Conservation (phyloP, 2,797 vertebrate species). For the Phyllotis vaccarum region DNA sequence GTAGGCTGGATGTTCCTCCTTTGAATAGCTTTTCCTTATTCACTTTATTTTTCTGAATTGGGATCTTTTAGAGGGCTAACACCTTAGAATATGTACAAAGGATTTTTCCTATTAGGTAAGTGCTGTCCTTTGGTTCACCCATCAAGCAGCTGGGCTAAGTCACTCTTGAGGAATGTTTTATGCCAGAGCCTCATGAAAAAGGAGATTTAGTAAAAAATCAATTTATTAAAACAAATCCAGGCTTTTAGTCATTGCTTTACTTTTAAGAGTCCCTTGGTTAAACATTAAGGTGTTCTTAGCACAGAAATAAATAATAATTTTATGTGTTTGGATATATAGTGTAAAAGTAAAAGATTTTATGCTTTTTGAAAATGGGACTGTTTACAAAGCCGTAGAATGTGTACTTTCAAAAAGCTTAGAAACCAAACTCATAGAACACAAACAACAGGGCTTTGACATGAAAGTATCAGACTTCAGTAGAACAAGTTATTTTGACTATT, state of each 20-base stretch:
- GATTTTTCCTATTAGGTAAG: constrained; percentile 83
- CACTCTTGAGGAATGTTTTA: constrained; percentile 78
- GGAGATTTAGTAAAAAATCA: constrained; percentile 70
- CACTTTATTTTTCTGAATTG: constrained; percentile 53
- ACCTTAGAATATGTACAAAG: constrained; percentile 77
- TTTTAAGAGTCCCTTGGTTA: constrained; percentile 80
- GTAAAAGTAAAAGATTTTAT: constrained; percentile 68
- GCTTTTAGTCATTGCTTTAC: constrained; percentile 50
- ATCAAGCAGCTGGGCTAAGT: constrained; percentile 77
- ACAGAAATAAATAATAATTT: constrained; percentile 82
- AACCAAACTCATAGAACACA: constrained; percentile 75
- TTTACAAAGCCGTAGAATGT: constrained; percentile 69
- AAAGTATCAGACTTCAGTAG: constrained; percentile 4
- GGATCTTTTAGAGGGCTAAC: constrained; percentile 59
- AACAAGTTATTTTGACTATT: constrained; percentile 27
- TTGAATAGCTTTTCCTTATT: constrained; percentile 56
- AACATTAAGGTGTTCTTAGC: constrained; percentile 78
- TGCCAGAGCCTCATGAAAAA: constrained; percentile 76
- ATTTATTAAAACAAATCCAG: constrained; percentile 77
- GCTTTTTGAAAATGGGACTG: constrained; percentile 73
- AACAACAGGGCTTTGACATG: constrained; percentile 61
- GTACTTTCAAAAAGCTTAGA: constrained; percentile 77
- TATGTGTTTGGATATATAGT: constrained; percentile 79
- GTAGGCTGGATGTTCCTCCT: constrained; percentile 29
- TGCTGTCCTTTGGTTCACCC: constrained; percentile 79